Base-by-base conservation (phyloP, 2,888 invertebrate genomes). In the Linyphia triangularis region DNA sequence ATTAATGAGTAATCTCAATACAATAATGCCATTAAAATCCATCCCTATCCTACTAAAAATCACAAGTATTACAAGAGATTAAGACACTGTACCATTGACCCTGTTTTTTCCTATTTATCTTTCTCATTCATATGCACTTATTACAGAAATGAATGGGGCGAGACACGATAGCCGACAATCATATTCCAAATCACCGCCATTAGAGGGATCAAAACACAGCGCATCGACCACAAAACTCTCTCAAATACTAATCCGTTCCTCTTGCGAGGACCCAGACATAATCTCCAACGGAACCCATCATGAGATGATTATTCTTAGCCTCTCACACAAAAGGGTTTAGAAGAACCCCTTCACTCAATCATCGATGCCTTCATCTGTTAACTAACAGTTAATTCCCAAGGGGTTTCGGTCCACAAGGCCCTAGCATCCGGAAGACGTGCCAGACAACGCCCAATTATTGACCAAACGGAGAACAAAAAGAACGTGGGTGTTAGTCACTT, bases 371-470 rank as follows among this genome's bases (percentile, higher is more conserved):
- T 79, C 67, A 79, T 77, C 78, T 67, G 78, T 67, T 79, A 79
- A 79, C 78, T 67, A 65, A 79, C 78, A 30, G 33, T 51, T 79
- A 79, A 79, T 79, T 79, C 78, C 78, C 73, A 59, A 22, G 19
- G 13, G 73, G 73, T 10, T 33, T 22, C 40, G 37, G 63, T n/a
- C 13, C 22, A 10, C 16, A 37, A 22, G 5, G 33, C 10, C 30
- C 13, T 59, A 43, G 7, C 28, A 57, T 70, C 70, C 77, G 24
- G 77, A 37, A 63, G 63, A 77, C 61, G 7, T 24, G 7, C 63
- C 30, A 65, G 78, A 28, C 78, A 77, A 65, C 78, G 78, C 78
- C 78, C 65, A 65, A 24, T 51, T 79, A 79, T 79, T 79, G 78
- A 79, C 78, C 51, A 28, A n/a, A 65, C 65, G n/a, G 16, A 61